A percentile compares a stretch with the other conserved stretches of the same genome.
phyloP scores from a whole-genome alignment of 2,888 invertebrate genomes.

The Drosophila barbarae region DNA sequence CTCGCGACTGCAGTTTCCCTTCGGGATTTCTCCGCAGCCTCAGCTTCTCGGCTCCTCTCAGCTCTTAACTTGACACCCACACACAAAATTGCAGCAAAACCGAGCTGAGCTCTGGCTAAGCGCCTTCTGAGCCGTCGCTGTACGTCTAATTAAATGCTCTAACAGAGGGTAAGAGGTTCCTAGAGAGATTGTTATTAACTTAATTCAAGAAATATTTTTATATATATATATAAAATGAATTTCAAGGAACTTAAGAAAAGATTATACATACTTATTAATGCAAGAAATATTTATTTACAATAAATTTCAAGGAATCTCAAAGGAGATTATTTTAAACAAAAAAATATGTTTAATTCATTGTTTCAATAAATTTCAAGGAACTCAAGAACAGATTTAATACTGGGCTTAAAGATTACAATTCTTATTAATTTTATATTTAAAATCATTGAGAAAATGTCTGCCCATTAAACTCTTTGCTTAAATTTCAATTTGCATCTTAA shows the following conservation, averaged over 20 bases:
- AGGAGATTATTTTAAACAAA: too few species aligned
- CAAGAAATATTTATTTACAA: too few species aligned
- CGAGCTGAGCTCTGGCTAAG: slow-evolving; percentile 32
- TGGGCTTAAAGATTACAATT: background rate
- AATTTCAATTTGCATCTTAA: background rate
- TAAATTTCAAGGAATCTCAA: background rate
- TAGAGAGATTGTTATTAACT: too few species aligned
- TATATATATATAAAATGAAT: too few species aligned
- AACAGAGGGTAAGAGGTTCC: slow-evolving; percentile 7
- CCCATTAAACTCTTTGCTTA: background rate
- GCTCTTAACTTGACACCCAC: slow-evolving; percentile 64
- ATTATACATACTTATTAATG: too few species aligned
- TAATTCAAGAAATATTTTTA: too few species aligned
- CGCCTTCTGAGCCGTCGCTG: slow-evolving; percentile 47
- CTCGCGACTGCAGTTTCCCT: slow-evolving; percentile 48
- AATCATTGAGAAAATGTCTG: background rate
- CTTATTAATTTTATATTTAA: background rate
- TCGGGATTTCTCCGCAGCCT: slow-evolving; percentile 4
- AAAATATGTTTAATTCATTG: too few species aligned
- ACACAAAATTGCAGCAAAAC: slow-evolving; percentile 42
- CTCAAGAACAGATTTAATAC: background rate
- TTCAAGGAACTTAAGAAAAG: too few species aligned
- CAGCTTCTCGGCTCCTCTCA: background rate
- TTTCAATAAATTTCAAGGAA: background rate
- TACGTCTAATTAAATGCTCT: slow-evolving; percentile 60